A percentile compares a stretch with the other conserved stretches of the same genome.
These are phyloP conservation scores for Musca vetustissima DNA, from an alignment of 1,140 invertebrate genomes.

Conservation along the genomic window DNA sequence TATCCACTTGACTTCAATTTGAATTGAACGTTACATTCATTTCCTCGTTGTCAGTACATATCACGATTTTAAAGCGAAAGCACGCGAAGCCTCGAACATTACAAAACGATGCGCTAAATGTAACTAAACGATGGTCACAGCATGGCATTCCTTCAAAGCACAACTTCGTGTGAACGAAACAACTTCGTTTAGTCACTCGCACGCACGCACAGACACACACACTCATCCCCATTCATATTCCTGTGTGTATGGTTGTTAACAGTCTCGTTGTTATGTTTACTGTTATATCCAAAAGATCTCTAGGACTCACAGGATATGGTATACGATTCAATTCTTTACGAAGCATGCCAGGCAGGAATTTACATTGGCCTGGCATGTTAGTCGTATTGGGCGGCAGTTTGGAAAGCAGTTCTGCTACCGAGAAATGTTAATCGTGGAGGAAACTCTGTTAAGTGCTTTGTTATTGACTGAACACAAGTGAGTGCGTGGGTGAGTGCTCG, in stretches of 20 bases:
- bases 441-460: not conserved
- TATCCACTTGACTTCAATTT: too few species aligned
- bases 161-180: not conserved
- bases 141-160: not conserved
- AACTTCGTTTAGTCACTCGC: not conserved
- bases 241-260: too few species aligned
- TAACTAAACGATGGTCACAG: not conserved
- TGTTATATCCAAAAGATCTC: conserved; percentile 6
- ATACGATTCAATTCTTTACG: too few species aligned
- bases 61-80: too few species aligned
- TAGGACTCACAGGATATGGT: not conserved
- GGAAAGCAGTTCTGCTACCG: not conserved
- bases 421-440: not conserved
- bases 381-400: not conserved
- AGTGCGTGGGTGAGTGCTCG: not conserved
- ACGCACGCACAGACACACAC: not conserved
- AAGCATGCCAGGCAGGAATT: too few species aligned
- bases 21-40: too few species aligned
- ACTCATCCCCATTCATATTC: not conserved
- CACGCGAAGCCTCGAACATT: not conserved
- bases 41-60: too few species aligned
- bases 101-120: conserved; percentile 5
- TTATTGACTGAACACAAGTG: too few species aligned
- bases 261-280: not conserved
- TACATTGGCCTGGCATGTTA: too few species aligned